A percentile compares a stretch with the other conserved stretches of the same genome.
These are phyloP conservation scores for Galeopterus variegatus DNA, from an alignment of 2,113 vertebrate species.

Conservation along the genomic window DNA sequence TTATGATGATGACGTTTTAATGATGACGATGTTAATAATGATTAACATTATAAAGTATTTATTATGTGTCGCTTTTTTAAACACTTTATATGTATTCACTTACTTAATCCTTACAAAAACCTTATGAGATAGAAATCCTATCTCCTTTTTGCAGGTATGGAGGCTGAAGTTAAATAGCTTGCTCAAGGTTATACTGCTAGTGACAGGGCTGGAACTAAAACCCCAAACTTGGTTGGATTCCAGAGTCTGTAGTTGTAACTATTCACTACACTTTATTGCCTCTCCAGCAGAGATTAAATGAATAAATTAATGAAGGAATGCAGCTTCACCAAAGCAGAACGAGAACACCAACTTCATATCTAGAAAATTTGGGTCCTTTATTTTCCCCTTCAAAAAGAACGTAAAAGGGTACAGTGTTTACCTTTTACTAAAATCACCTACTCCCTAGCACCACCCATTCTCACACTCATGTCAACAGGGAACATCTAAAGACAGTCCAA, in stretches of 20 bases:
- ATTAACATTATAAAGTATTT: constrained; percentile 8
- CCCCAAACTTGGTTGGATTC: not conserved
- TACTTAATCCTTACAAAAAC: constrained; percentile 63
- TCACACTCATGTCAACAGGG: not conserved
- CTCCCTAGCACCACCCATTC: not conserved
- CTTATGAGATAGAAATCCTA: constrained; percentile 22
- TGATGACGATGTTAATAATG: constrained; percentile 30
- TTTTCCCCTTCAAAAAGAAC: constrained; percentile 54
- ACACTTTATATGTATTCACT: constrained; percentile 2
- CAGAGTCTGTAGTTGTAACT: not conserved
- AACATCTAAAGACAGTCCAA: constrained; percentile 52
- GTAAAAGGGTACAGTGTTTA: constrained; percentile 38
- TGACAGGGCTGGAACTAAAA: not conserved
- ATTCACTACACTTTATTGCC: not conserved
- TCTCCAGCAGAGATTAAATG: not conserved
- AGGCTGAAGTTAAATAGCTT: constrained; percentile 54
- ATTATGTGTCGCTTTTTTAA: not conserved
- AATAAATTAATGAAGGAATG: not conserved
- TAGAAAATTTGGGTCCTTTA: not conserved
- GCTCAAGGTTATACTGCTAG: not conserved
- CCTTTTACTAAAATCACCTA: constrained; percentile 45
- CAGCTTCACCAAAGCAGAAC: not conserved
- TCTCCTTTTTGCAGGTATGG: constrained; percentile 9
- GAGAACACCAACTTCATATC: not conserved
- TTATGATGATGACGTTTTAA: constrained; percentile 30